Conservation (phyloP, 2,113 vertebrate species). For the Tetrao urogallus region DNA sequence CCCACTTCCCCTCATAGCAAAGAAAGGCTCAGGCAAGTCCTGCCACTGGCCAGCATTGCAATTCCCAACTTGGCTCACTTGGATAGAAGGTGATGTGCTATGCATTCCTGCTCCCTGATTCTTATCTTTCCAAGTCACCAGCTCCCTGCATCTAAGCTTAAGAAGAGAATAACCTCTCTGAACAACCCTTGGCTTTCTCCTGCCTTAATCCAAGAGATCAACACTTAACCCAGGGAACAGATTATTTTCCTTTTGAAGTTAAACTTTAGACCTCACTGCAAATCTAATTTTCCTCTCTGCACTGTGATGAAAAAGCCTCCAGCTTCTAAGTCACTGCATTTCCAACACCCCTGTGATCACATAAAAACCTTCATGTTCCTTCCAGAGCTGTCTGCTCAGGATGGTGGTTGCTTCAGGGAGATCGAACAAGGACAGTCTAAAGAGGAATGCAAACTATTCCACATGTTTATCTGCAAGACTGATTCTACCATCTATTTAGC, state of each 20-base stretch:
- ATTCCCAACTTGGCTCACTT: background rate
- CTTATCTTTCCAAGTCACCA: background rate
- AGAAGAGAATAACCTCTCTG: background rate
- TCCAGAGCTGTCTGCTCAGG: background rate
- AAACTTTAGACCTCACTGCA: background rate
- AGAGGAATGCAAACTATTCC: background rate
- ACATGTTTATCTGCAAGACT: background rate
- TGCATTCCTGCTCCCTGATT: background rate
- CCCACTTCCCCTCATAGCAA: background rate
- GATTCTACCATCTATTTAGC: background rate
- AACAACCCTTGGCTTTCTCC: background rate
- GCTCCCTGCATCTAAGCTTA: background rate
- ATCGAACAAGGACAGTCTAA: background rate
- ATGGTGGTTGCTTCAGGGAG: background rate
- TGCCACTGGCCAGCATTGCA: background rate
- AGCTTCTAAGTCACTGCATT: accelerated
- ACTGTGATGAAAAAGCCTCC: background rate
- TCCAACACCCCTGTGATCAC: background rate
- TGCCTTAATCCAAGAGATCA: background rate
- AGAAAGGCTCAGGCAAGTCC: background rate
- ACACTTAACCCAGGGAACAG: background rate
- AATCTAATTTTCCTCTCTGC: background rate
- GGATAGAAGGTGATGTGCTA: background rate
- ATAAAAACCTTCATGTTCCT: background rate
- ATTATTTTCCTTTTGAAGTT: background rate